Percentiles rank a stretch among this genome's conserved stretches.
These are phyloP conservation scores for Oeneis ivallda DNA, from an alignment of 2,888 invertebrate genomes.

Conservation along the genomic window DNA sequence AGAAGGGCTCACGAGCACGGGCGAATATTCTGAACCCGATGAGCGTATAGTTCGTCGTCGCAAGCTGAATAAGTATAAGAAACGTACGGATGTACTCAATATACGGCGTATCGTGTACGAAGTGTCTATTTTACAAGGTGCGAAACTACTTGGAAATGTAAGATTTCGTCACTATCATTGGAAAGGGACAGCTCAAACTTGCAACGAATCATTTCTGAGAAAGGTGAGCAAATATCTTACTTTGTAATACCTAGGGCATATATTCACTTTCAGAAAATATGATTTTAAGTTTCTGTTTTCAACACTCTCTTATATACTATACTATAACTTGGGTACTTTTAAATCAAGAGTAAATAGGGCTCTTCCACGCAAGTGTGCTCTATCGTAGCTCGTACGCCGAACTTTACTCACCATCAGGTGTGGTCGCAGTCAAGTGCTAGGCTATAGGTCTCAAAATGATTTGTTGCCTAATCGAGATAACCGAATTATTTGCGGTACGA, in stretches of 20 bases:
- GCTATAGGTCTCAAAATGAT: neutral
- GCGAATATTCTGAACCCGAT: conserved; percentile 88
- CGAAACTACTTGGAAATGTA: conserved; percentile 85
- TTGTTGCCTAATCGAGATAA: conserved; percentile 9
- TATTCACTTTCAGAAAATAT: neutral
- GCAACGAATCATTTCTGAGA: conserved; percentile 93
- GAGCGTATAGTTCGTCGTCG: conserved; percentile 84
- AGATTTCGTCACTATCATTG: conserved; percentile 91
- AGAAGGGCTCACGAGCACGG: conserved; percentile 86
- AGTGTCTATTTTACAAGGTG: conserved; percentile 85
- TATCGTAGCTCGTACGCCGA: too few relatives aligned
- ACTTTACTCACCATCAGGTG: too few relatives aligned
- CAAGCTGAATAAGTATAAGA: conserved; percentile 83
- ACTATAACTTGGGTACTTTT: too few relatives aligned
- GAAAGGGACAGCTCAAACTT: conserved; percentile 92
- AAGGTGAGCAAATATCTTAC: conserved; percentile 83
- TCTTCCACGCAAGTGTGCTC: too few relatives aligned
- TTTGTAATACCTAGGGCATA: neutral
- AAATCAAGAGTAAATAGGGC: too few relatives aligned
- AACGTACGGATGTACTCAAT: conserved; percentile 85
- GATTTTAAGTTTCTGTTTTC: too few relatives aligned
- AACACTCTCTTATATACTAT: too few relatives aligned
- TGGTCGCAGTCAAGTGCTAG: too few relatives aligned
- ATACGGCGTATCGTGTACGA: conserved; percentile 86
- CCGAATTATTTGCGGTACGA: conserved; percentile 6